Conservation (phyloP, 2,113 vertebrate genomes). For the Gallinago paraguaiae region DNA sequence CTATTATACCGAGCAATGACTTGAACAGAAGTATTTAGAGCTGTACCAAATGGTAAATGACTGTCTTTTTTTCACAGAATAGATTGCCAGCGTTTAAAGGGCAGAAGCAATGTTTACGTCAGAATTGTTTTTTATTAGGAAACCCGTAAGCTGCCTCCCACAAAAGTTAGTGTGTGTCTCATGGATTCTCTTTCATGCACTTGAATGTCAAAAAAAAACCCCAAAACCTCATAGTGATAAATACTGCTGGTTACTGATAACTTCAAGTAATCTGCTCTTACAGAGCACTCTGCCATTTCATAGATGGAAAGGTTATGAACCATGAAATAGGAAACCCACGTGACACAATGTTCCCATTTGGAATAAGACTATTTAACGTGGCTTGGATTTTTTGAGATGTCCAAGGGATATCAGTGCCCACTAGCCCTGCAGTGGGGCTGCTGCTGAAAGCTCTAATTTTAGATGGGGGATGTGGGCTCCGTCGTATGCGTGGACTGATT, state of each 20-base stretch:
- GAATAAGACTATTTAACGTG: not conserved
- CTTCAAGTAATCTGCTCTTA: not conserved
- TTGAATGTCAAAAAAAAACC: not conserved
- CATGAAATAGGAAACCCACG: not conserved
- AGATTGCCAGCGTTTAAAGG: not conserved
- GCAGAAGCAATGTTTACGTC: not conserved
- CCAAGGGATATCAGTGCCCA: not conserved
- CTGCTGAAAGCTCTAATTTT: conserved; percentile 15
- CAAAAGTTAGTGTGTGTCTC: not conserved
- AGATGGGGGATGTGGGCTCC: not conserved
- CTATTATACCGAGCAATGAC: conserved; percentile 3
- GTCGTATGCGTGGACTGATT: not conserved
- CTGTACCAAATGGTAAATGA: not conserved
- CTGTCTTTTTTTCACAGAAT: not conserved
- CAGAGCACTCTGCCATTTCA: not conserved
- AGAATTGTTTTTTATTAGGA: not conserved
- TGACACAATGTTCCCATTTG: not conserved
- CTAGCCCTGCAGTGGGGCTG: not conserved
- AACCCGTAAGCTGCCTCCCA: not conserved
- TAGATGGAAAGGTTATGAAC: not conserved
- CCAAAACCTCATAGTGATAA: not conserved
- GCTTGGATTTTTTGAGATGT: not conserved
- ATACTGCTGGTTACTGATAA: not conserved
- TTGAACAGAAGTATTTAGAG: not conserved
- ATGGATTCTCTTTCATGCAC: not conserved